Conservation (phyloP, 1,140 invertebrate genomes). For the Acarapis woodi region DNA sequence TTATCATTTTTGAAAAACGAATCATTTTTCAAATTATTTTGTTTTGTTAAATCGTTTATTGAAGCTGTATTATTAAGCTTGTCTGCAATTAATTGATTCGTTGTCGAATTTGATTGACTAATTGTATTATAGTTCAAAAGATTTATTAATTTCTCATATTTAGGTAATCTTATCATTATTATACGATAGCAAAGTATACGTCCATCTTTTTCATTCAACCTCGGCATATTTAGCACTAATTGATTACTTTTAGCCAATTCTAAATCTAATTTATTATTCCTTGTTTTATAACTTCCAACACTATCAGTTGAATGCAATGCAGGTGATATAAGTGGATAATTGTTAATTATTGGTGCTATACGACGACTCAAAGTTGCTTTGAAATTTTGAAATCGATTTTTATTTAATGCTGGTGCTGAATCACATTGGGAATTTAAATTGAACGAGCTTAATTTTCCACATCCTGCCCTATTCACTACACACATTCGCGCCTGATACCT, state of each 20-base stretch:
- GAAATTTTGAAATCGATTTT: too few relatives aligned
- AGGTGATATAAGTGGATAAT: constrained; percentile 7
- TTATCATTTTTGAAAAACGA: too few relatives aligned
- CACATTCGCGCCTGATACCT: constrained; percentile 10
- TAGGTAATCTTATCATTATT: constrained; percentile 11
- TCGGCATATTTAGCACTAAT: constrained; percentile 22
- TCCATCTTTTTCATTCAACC: constrained; percentile 49
- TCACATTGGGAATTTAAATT: constrained; percentile 8
- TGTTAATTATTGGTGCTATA: too few relatives aligned
- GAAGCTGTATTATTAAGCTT: too few relatives aligned
- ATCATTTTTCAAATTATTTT: too few relatives aligned
- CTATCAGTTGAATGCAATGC: constrained; percentile 8
- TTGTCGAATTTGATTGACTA: too few relatives aligned
- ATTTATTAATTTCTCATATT: not conserved
- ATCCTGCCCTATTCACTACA: constrained; percentile 12
- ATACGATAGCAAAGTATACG: constrained; percentile 24
- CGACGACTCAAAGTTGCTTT: too few relatives aligned
- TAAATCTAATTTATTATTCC: constrained; percentile 5
- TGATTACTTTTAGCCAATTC: constrained; percentile 4
- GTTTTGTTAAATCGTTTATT: too few relatives aligned
- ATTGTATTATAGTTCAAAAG: too few relatives aligned
- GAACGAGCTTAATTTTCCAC: constrained; percentile 7
- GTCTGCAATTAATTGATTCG: too few relatives aligned
- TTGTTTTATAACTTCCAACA: too few relatives aligned
- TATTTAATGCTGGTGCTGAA: too few relatives aligned